These are phyloP conservation scores for Torymus aiolomorphi DNA, from an alignment of 2,888 invertebrate genomes.

Conservation along the genomic window DNA sequence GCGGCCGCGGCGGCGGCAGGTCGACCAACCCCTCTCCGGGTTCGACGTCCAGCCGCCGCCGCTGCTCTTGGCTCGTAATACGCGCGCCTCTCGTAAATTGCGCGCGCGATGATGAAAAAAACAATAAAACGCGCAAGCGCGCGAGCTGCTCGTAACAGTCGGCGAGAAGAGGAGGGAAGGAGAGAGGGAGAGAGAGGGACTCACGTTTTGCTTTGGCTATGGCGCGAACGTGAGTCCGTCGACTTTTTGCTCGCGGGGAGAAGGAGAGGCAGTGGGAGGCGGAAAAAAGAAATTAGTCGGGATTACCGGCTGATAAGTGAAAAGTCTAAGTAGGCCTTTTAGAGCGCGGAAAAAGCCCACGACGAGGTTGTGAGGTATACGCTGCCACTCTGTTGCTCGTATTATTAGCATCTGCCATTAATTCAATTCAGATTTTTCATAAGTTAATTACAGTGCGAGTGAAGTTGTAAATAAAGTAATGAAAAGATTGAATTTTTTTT, in stretches of 20 bases:
- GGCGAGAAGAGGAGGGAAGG: no score
- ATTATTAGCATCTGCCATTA: no score
- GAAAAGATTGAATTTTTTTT: no score
- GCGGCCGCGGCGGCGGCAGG: background rate
- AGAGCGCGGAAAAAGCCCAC: background rate
- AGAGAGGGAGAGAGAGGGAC: background rate
- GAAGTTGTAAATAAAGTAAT: no score
- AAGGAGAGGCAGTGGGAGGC: background rate
- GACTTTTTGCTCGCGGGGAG: background rate
- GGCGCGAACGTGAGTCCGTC: background rate
- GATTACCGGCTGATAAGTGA: slow-evolving; percentile 27
- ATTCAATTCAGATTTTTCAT: no score
- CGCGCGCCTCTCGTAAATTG: slow-evolving; percentile 50
- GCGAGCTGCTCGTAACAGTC: slow-evolving; percentile 6
- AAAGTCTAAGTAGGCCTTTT: slow-evolving; percentile 21
- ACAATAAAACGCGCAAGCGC: slow-evolving; percentile 1
- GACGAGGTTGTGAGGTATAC: no score
- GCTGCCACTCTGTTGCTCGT: no score
- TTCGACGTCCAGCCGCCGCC: slow-evolving; percentile 34
- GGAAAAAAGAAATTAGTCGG: slow-evolving; percentile 37
- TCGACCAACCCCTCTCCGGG: slow-evolving; percentile 51
- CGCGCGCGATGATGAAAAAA: slow-evolving; percentile 39
- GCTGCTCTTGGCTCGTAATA: slow-evolving; percentile 34
- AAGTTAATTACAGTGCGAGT: no score
- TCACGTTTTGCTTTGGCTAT: slow-evolving; percentile 19